Percentiles rank a stretch among this genome's conserved stretches.
Evolutionary conservation across 2,797 vertebrate genomes (phyloP).

Genomic region (Otus scops): DNA sequence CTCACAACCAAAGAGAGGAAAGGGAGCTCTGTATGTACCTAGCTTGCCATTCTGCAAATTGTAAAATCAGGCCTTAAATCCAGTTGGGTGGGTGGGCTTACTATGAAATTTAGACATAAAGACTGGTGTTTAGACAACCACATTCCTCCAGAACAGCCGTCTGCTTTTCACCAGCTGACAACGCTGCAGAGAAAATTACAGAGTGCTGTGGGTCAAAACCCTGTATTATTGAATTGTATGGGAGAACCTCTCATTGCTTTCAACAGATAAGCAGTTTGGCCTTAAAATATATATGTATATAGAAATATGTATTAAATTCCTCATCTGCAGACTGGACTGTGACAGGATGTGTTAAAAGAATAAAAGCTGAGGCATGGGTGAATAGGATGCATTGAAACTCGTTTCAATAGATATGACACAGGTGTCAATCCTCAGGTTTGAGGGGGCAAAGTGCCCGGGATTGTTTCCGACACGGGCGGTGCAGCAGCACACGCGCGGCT

Average conservation of each 20-base stretch:
- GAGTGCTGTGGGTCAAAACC: background rate
- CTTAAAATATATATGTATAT: background rate
- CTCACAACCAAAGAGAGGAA: background rate
- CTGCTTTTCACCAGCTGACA: background rate
- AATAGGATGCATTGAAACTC: background rate
- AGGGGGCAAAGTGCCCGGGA: background rate
- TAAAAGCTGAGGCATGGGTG: background rate
- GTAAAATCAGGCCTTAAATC: background rate
- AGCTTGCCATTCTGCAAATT: background rate
- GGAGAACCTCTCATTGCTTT: background rate
- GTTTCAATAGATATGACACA: rapidly evolving
- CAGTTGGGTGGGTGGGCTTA: background rate
- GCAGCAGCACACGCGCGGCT: rapidly evolving
- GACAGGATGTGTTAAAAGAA: background rate
- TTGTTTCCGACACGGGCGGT: rapidly evolving
- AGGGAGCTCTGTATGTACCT: rapidly evolving
- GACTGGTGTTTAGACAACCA: background rate
- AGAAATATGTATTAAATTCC: background rate
- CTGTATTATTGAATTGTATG: background rate
- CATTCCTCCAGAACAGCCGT: background rate
- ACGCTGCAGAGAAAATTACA: background rate
- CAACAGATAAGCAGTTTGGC: rapidly evolving
- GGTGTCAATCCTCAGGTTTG: rapidly evolving
- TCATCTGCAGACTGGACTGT: background rate
- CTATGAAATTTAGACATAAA: background rate